Conservation (phyloP, 2,113 vertebrate species). For the Gorilla gorilla region DNA sequence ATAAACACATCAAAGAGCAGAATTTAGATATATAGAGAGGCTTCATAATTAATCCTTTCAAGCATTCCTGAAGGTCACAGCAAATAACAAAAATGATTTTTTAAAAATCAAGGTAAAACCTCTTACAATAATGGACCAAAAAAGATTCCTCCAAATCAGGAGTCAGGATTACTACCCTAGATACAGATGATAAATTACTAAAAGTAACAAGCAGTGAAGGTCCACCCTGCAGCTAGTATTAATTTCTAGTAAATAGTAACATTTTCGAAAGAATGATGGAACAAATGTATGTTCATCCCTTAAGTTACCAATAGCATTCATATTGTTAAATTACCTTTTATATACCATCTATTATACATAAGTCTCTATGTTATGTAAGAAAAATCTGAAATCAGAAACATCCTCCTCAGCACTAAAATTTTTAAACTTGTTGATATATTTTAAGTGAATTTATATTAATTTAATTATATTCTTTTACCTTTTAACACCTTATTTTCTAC, state of each 20-base stretch:
- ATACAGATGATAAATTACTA: background rate
- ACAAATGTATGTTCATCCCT: background rate
- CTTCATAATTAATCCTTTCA: background rate
- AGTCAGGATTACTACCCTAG: background rate
- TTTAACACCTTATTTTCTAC: background rate
- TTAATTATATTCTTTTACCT: background rate
- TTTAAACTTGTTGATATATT: background rate
- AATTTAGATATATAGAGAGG: background rate
- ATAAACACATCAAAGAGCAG: background rate
- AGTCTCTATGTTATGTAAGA: background rate
- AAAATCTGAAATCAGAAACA: background rate
- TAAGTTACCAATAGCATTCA: background rate
- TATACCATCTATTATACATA: background rate
- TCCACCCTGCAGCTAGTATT: background rate
- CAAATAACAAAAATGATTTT: background rate
- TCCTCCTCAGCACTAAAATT: background rate
- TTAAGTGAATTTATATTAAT: constrained; percentile 9
- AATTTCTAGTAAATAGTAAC: background rate
- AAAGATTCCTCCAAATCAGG: background rate
- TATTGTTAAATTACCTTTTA: background rate
- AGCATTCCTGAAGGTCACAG: background rate
- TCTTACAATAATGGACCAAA: background rate
- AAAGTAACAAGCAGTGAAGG: background rate
- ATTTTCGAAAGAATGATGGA: background rate
- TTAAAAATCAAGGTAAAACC: background rate